Percentiles rank a stretch among this genome's conserved stretches.
phyloP scores from a whole-genome alignment of 2,797 vertebrate species.

The Sternarchorhynchus goeldii region DNA sequence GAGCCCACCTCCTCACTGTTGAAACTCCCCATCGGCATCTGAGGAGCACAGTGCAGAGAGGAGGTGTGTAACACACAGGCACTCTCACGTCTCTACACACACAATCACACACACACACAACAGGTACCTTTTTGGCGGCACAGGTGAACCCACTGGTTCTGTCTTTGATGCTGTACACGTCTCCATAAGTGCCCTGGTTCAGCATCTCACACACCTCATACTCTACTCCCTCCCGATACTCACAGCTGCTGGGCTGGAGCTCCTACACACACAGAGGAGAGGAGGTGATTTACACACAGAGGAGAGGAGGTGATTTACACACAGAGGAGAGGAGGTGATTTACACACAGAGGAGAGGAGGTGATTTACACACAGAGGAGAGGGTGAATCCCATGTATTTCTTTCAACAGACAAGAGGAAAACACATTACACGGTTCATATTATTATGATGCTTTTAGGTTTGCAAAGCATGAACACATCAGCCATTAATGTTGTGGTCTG shows the following conservation, averaged over 20 bases:
- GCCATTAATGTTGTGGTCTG: constrained; percentile 15
- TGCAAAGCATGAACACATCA: not conserved
- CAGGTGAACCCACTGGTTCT: constrained; percentile 87
- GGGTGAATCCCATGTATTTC: not conserved
- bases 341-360: constrained; percentile 4
- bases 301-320: not conserved
- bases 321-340: no score
- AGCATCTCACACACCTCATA: constrained; percentile 78
- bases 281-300: not conserved
- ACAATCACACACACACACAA: not conserved
- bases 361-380: not conserved
- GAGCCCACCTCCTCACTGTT: constrained; percentile 89
- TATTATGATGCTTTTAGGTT: not conserved
- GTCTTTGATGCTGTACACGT: constrained; percentile 87
- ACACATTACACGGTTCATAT: not conserved
- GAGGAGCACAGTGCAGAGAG: not conserved
- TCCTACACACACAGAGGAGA: constrained; percentile 73
- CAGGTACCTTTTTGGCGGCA: constrained; percentile 91
- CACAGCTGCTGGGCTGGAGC: constrained; percentile 86
- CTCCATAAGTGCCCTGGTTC: constrained; percentile 90
- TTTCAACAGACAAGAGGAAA: no score
- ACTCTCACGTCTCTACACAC: not conserved
- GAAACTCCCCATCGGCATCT: constrained; percentile 87
- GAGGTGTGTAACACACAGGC: not conserved
- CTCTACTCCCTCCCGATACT: constrained; percentile 89